phyloP scores from a whole-genome alignment of 2,113 vertebrate species.

The Sterna hirundo region DNA sequence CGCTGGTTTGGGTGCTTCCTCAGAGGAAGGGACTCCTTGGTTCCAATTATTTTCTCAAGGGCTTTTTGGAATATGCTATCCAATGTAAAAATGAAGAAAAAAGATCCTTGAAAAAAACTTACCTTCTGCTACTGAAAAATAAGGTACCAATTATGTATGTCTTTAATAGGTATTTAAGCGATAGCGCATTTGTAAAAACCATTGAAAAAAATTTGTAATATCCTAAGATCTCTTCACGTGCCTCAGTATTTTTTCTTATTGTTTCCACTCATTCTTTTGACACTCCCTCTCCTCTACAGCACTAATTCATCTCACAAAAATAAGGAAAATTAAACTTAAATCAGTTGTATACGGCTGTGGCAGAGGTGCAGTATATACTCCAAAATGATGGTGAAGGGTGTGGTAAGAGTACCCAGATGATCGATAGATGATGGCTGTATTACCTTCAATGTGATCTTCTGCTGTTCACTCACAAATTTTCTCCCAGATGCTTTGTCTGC shows the following conservation, averaged over 20 bases:
- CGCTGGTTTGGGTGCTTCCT: neutral
- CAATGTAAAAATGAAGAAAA: neutral
- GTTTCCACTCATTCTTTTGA: neutral
- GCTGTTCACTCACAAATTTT: neutral
- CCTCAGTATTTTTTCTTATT: neutral
- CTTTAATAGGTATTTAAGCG: neutral
- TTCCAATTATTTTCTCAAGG: neutral
- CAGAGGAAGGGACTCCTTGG: neutral
- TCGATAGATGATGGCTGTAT: neutral
- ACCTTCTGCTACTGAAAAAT: neutral
- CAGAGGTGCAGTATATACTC: neutral
- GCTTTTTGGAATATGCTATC: neutral
- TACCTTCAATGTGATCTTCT: constrained; percentile 61
- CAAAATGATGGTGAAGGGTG: neutral
- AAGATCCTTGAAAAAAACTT: neutral
- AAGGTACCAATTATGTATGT: neutral
- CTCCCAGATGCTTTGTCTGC: neutral
- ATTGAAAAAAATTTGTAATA: neutral
- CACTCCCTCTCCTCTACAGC: neutral
- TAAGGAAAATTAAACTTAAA: neutral
- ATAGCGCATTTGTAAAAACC: neutral
- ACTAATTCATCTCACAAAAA: neutral
- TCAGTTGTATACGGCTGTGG: neutral
- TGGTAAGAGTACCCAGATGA: neutral
- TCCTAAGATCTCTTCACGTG: neutral